phyloP scores from a whole-genome alignment of 1,140 invertebrate species.

The Saccostrea echinata region DNA sequence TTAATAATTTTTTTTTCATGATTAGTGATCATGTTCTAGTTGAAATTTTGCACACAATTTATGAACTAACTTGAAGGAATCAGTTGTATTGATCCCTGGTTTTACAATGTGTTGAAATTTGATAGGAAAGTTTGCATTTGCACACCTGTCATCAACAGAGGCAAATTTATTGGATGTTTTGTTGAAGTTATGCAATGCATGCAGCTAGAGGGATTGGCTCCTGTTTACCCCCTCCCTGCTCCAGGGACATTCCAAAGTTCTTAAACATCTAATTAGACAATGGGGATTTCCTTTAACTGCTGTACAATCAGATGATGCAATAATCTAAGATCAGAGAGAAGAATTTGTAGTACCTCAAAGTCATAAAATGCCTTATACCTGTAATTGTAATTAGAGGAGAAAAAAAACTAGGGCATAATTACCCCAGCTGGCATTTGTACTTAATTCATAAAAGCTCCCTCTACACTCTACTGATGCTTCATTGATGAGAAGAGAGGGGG shows the following conservation, averaged over 20 bases:
- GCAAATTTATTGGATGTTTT: slow-evolving; percentile 25
- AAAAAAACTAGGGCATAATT: slow-evolving; percentile 34
- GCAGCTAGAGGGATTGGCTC: neutral
- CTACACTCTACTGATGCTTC: slow-evolving; percentile 1
- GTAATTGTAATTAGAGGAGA: slow-evolving; percentile 28
- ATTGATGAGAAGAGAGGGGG: slow-evolving; percentile 36
- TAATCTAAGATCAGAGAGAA: slow-evolving; percentile 10
- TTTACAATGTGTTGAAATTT: slow-evolving; percentile 15
- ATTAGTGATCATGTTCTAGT: too few species aligned
- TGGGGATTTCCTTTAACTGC: neutral
- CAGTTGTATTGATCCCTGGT: neutral
- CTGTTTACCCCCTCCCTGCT: slow-evolving; percentile 21
- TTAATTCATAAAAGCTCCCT: slow-evolving; percentile 35
- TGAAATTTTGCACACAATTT: neutral
- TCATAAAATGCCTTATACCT: slow-evolving; percentile 20
- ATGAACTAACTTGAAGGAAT: neutral
- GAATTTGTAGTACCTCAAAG: slow-evolving; percentile 9
- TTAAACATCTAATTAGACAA: slow-evolving; percentile 24
- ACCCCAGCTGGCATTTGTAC: slow-evolving; percentile 35
- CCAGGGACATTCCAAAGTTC: neutral
- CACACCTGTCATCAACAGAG: slow-evolving; percentile 8
- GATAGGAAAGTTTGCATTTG: neutral
- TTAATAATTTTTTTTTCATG: too few species aligned
- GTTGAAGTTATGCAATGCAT: slow-evolving; percentile 31
- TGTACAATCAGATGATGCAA: slow-evolving; percentile 7